A percentile compares a stretch with the other conserved stretches of the same genome.
Evolutionary conservation across 2,113 vertebrate genomes (phyloP).

Genomic region (Rhadina sibilatrix): DNA sequence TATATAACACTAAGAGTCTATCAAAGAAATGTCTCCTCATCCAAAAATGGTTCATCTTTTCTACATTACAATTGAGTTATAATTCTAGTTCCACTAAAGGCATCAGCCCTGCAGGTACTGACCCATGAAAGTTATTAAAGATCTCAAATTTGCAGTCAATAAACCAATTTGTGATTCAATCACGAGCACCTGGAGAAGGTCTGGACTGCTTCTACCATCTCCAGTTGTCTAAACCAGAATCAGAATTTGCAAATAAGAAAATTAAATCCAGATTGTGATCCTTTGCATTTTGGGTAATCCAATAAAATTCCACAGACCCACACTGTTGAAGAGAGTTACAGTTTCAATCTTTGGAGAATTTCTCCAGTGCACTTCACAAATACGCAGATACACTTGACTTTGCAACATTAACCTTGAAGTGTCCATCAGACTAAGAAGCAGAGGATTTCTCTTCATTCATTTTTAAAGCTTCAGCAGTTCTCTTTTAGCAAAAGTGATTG

Average conservation of each 20-base stretch:
- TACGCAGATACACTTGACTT: not conserved
- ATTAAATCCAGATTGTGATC: not conserved
- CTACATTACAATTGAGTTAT: not conserved
- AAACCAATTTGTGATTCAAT: not conserved
- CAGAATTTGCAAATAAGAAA: not conserved
- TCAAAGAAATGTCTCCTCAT: not conserved
- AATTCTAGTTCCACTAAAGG: not conserved
- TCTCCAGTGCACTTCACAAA: not conserved
- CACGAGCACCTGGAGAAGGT: not conserved
- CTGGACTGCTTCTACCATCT: not conserved
- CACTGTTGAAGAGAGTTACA: not conserved
- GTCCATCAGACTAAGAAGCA: not conserved
- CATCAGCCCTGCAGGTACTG: not conserved
- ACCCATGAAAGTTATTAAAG: conserved; percentile 21
- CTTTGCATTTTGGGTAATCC: not conserved
- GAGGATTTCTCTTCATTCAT: not conserved
- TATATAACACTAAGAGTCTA: not conserved
- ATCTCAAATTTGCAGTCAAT: conserved; percentile 4
- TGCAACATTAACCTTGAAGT: not conserved
- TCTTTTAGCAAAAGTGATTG: not conserved
- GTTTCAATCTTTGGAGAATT: not conserved
- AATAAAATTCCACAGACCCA: not conserved
- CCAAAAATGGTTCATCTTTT: conserved; percentile 40
- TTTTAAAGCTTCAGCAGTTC: not conserved
- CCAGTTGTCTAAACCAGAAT: not conserved